Percentiles rank a stretch among this genome's conserved stretches.
Evolutionary conservation across 1,140 invertebrate genomes (phyloP).

Genomic region (Heliconius hermathena): DNA sequence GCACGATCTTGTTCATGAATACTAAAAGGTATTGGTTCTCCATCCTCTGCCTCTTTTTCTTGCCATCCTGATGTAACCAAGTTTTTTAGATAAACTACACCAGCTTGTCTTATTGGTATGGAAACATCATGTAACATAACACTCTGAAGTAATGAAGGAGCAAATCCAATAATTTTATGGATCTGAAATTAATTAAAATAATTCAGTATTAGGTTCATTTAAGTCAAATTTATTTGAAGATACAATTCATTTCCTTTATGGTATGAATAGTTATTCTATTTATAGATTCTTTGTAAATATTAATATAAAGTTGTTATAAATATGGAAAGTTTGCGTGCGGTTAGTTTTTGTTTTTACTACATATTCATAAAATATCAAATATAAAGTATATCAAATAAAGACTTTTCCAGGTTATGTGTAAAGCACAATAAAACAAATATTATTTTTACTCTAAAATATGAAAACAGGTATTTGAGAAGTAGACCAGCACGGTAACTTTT

Average conservation of each 20-base stretch:
- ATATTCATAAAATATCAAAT: neutral
- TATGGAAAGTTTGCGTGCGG: neutral
- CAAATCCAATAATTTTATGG: conserved; percentile 88
- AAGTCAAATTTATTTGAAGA: neutral
- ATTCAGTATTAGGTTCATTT: neutral
- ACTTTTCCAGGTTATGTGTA: conserved; percentile 47
- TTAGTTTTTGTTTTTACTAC: neutral
- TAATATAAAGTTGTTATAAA: neutral
- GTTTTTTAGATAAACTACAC: conserved; percentile 98
- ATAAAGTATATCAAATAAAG: conserved; percentile 34
- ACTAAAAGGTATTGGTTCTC: conserved; percentile 89
- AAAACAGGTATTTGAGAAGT: neutral
- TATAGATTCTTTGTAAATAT: neutral
- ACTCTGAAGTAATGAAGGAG: conserved; percentile 95
- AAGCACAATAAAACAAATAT: conserved; percentile 22
- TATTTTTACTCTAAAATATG: neutral
- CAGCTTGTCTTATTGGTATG: conserved; percentile 96
- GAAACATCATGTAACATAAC: conserved; percentile 95
- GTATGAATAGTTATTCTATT: conserved; percentile 1
- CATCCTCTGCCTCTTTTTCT: conserved; percentile 90
- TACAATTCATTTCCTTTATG: neutral
- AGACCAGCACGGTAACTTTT: conserved; percentile 55
- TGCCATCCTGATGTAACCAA: conserved; percentile 94
- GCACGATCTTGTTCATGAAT: conserved; percentile 98
- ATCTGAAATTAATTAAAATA: conserved; percentile 56